phyloP scores from a whole-genome alignment of 2,888 invertebrate genomes.

The Amphipyra berbera region DNA sequence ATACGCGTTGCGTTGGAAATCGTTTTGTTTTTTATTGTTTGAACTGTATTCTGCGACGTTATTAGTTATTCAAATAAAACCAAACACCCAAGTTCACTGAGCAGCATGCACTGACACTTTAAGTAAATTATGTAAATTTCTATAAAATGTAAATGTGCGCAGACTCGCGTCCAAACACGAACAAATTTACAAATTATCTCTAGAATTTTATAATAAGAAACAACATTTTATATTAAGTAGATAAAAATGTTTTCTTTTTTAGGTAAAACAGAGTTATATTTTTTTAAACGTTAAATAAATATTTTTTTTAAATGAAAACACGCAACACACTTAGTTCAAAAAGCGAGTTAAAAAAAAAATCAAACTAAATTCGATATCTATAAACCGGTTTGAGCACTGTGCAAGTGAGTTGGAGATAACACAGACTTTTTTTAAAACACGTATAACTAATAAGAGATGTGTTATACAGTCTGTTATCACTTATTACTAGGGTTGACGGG shows the following conservation, averaged over 20 bases:
- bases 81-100: constrained; percentile 29
- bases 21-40: constrained; percentile 2
- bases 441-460: constrained; percentile 68
- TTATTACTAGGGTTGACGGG: constrained; percentile 68
- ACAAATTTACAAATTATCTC: constrained; percentile 32
- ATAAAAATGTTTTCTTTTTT: neutral
- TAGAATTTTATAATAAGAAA: constrained; percentile 8
- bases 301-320: constrained; percentile 22
- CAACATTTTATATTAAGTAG: neutral
- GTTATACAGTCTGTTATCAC: constrained; percentile 58
- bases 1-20: no score
- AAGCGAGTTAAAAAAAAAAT: constrained; percentile 1
- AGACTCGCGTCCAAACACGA: constrained; percentile 25
- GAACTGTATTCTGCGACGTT: neutral
- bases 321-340: constrained; percentile 22
- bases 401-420: constrained; percentile 44
- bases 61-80: constrained; percentile 6
- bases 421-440: constrained; percentile 64
- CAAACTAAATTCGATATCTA: constrained; percentile 11
- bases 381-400: constrained; percentile 45
- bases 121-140: constrained; percentile 54
- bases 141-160: constrained; percentile 58
- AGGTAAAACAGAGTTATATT: neutral
- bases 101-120: constrained; percentile 37
- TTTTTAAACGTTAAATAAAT: neutral